Evolutionary conservation across 35 echinoderm and acorn worm species (phyloP).

Genomic region (Heliocidaris erythrogramma): DNA sequence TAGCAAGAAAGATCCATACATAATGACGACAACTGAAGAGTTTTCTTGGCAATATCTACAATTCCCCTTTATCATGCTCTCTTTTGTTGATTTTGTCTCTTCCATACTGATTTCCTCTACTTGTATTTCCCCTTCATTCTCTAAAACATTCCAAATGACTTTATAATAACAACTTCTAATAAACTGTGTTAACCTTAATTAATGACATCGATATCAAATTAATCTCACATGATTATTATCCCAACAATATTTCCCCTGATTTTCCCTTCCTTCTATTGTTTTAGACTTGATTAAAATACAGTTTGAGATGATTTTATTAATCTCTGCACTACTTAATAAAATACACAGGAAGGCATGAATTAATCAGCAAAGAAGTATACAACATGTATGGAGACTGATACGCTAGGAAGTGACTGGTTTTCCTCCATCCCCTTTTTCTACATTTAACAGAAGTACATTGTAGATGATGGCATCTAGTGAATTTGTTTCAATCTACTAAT

Average conservation of each 20-base stretch:
- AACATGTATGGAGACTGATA: not conserved
- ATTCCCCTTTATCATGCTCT: not conserved
- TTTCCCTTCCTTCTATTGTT: not conserved
- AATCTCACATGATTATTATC: too few species aligned
- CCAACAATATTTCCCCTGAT: too few species aligned
- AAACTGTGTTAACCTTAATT: too few species aligned
- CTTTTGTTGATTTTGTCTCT: too few species aligned
- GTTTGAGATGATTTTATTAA: not conserved
- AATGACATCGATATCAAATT: too few species aligned
- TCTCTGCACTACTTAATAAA: not conserved
- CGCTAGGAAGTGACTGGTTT: not conserved
- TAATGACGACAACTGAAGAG: not conserved
- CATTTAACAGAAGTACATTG: too few species aligned
- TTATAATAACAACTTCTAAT: too few species aligned
- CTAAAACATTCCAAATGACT: too few species aligned
- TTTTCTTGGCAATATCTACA: not conserved
- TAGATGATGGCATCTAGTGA: too few species aligned
- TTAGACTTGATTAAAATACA: not conserved
- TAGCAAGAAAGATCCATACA: constrained; percentile 3
- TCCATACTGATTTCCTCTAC: too few species aligned
- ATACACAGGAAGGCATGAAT: not conserved
- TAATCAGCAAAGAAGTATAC: not conserved
- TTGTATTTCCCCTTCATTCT: too few species aligned
- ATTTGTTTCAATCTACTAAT: not conserved
- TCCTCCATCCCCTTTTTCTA: not conserved